Conservation (phyloP, 2,888 invertebrate genomes). For the Nephrotoma appendiculata region DNA sequence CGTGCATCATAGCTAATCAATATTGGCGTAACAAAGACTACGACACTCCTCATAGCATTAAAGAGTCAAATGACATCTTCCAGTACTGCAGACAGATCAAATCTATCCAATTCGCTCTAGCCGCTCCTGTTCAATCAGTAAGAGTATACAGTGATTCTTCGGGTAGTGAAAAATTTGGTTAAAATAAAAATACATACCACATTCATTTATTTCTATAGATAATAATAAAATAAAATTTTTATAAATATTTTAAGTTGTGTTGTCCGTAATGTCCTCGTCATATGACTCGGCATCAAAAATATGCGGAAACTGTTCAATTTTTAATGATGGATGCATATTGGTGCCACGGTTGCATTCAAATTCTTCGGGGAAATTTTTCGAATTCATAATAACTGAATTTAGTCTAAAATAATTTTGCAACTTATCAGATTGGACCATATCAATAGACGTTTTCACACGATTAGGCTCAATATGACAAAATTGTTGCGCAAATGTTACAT, state of each 20-base stretch:
- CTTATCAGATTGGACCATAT: neutral
- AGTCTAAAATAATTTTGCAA: neutral
- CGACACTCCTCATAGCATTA: too few relatives aligned
- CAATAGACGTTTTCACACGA: neutral
- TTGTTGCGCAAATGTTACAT: neutral
- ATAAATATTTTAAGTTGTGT: neutral
- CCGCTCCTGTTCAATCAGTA: too few relatives aligned
- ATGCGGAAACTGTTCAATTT: conserved; percentile 1
- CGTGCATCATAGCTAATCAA: too few relatives aligned
- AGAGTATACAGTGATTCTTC: too few relatives aligned
- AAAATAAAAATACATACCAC: too few relatives aligned
- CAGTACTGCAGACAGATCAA: too few relatives aligned
- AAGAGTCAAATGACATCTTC: too few relatives aligned
- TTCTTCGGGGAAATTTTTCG: neutral
- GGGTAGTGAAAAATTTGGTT: too few relatives aligned
- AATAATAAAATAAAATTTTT: neutral
- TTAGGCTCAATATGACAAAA: neutral
- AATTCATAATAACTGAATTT: conserved; percentile 4
- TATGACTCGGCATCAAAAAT: neutral
- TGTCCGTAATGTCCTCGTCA: neutral
- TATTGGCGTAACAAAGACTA: too few relatives aligned
- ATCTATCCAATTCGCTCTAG: too few relatives aligned
- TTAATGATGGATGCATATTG: neutral
- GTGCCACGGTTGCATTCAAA: neutral
- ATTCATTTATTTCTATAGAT: neutral